Evolutionary conservation across 2,113 vertebrate species (phyloP), one percentile per base, ranked within the genome.

Genomic region (Anser cygnoides): DNA sequence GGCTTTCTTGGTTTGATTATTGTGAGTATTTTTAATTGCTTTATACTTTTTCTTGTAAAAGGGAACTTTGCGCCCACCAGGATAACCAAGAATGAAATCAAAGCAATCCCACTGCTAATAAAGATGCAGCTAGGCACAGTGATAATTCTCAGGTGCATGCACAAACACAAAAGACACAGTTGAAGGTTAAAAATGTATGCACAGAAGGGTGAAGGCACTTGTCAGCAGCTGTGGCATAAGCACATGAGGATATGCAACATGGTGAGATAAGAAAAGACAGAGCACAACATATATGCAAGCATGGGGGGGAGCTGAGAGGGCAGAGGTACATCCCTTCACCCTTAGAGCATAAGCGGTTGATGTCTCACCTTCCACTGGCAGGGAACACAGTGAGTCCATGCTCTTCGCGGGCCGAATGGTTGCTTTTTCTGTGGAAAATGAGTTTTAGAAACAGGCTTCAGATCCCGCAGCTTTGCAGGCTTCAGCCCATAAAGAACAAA

Each of bases 351-450:
- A 41, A 21, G 43, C 6, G 62, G 4, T 10, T 46, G 70, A 59
- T 43, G 23, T 81, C 98, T 98, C 95, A 99, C 99, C 99, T 98
- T 98, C 98, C 97, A 99, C 98, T 81, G 99, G 98, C 87, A 99
- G 94, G 52, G 99, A 99, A 91, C 99, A 99, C 95, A 99, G 97
- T 0, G 99, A 99, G 94, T 99, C 99, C 99, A 99, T 99, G 96
- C 99, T 99, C 97, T 99, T 99, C 31, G 99, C 99, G 0, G 99
- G 99, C 22, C 99, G 98, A 75, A 99, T 99, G 50, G 98, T 98
- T 88, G 98, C 97, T 97, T 99, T 99, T 97, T 99, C 99, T 99
- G 98, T 94, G 89, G 87, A 91, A 94, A 96, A 94, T 13, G 74
- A 95, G 79, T 63, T 90, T 91, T 65, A 93, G 58, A 91, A 84